Base-by-base conservation (phyloP, 2,888 invertebrate genomes). In the Oligia latruncula region DNA sequence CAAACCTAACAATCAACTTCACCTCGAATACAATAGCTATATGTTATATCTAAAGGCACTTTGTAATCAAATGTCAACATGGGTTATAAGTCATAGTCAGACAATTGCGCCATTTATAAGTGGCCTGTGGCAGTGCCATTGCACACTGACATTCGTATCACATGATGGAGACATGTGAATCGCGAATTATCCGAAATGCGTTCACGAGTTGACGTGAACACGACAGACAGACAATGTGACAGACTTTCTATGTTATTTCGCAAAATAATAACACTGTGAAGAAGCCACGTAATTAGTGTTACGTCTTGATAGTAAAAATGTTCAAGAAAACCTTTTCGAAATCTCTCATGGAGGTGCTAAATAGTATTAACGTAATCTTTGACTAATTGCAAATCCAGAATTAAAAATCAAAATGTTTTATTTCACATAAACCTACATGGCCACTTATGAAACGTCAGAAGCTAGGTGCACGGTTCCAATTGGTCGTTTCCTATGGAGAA, bases 81-180 rank as follows among this genome's bases (percentile, higher is more conserved):
- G 85, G 81, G 83, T 84, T 84, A 87, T 88, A 86, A 79, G 77
- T 71, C 80, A 76, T 74, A 80, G 67, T 71, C 77, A 74, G 60
- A 83, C 76, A 82, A 82, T 87, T 86, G 86, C 77, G 77, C 67
- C 83, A 87, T 60, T 78, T 62, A 49, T 74, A 82, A 83, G 76
- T 81, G 40, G 40, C 40, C 40, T 40, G 40, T 40, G 74, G 46
- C 83, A 78, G 64, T 79, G 65, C 78, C 85, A 87, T 83, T 85
- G 82, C 86, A 88, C 86, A 90, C 91, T 92, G 91, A 90, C 90
- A 87, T 87, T 85, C 81, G 79, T 92, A 92, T 78, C 71, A 92
- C 92, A 92, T 92, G 92, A 91, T 92, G 71, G 83, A 91, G 93
- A 93, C 94, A 93, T 90, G 91, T 93, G 93, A 94, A 94, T 94